A percentile compares a stretch with the other conserved stretches of the same genome.
Evolutionary conservation across 1,140 invertebrate species (phyloP).

Genomic region (Aphaenogaster ashmeadi): DNA sequence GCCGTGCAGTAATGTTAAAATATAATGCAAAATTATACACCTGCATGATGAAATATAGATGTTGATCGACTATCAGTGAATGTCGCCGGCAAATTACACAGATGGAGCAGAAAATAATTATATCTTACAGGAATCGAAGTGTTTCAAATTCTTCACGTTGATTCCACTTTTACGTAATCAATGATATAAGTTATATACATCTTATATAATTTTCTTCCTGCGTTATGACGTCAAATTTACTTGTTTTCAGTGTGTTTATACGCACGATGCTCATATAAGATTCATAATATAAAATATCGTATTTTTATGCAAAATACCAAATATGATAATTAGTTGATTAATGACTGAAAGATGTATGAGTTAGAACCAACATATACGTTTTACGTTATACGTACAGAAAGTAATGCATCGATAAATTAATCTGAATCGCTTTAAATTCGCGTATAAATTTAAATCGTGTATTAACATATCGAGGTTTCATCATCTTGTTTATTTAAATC

Average conservation of each 20-base stretch:
- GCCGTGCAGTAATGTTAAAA: neutral
- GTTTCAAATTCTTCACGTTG: neutral
- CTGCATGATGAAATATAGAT: constrained; percentile 1
- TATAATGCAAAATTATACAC: constrained; percentile 19
- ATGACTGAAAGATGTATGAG: neutral
- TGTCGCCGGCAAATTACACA: neutral
- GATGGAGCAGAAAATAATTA: constrained; percentile 16
- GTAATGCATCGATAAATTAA: constrained; percentile 35
- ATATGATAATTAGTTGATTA: neutral
- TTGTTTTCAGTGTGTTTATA: neutral
- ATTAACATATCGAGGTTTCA: constrained; percentile 11
- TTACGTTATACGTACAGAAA: neutral
- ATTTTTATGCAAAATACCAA: neutral
- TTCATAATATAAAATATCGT: neutral
- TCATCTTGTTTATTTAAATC: constrained; percentile 47
- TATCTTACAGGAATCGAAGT: neutral
- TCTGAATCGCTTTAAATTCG: neutral
- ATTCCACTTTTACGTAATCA: neutral
- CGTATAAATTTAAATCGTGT: constrained; percentile 23
- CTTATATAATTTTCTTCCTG: constrained; percentile 1
- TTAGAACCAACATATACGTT: neutral
- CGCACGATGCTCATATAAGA: neutral
- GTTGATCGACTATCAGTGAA: neutral
- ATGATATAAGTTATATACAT: neutral
- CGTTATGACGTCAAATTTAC: constrained; percentile 4